Conservation (phyloP, 2,113 vertebrate species). For the Gracilinanus agilis region DNA sequence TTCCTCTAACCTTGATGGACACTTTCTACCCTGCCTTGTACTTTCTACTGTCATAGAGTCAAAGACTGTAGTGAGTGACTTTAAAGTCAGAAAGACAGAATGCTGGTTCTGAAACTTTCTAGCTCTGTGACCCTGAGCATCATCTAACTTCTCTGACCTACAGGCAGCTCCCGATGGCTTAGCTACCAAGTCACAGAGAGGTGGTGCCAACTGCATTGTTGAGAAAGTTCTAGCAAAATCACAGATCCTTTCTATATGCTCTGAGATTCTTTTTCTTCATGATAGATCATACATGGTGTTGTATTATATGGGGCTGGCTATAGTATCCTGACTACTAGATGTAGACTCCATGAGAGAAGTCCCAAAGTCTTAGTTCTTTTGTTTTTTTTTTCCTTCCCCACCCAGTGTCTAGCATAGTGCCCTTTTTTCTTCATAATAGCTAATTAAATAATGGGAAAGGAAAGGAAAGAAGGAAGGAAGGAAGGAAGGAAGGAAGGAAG, state of each 20-base stretch:
- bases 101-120: not conserved
- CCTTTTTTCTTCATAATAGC: not conserved
- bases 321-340: not conserved
- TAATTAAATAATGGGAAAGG: too few species aligned
- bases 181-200: not conserved
- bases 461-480: not conserved
- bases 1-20: not conserved
- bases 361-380: not conserved
- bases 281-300: not conserved
- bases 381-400: not conserved
- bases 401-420: not conserved
- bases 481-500: not conserved
- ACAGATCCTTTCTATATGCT: not conserved
- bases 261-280: not conserved
- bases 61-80: not conserved
- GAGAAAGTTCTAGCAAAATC: not conserved
- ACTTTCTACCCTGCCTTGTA: too few species aligned
- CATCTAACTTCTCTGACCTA: not conserved
- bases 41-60: not conserved
- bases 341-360: not conserved
- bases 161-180: not conserved
- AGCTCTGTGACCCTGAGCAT: not conserved
- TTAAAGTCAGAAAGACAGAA: not conserved
- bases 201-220: not conserved
- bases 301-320: too few species aligned